Evolutionary conservation across 2,888 invertebrate genomes (phyloP), one percentile per base, ranked within the genome.

Genomic region (Stratiomys singularior): DNA sequence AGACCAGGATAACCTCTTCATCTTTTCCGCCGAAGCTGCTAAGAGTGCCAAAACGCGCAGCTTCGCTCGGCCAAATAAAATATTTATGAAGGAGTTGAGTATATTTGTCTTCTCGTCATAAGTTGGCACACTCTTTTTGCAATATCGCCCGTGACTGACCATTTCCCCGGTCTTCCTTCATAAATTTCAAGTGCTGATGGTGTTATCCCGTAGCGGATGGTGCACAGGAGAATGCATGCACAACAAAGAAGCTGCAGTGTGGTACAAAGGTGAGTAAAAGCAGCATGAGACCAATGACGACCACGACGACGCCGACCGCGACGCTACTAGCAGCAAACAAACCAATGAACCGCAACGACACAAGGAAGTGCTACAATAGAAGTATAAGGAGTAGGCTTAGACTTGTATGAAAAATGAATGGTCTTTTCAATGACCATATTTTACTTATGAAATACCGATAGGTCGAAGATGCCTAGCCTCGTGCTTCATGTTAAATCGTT

Each of bases 31-130:
- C 21, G 21, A 56, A 72, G 28, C 72, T 4, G 47, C 69, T 18
- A 47, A 37, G 47, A 69, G n/a, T 25, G 46, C 46, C 60, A 60
- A 60, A 25, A 60, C 60, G 67, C 37, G 18, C 27, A 23, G 44
- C 44, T 44, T 67, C 52, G 23, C 60, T 13, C 23, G 60, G 60
- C 23, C 23, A 25, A 60, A 74, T 74, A 74, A 74, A 74, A 74
- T 58, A 74, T 69, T 69, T 74, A 74, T 58, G 74, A 60, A 74
- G 58, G 58, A 74, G 74, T 58, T 74, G 74, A 74, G 74, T 74
- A 60, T 58, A 74, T 74, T 74, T 74, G 74, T 74, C 74, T 58
- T 74, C 74, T 74, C 60, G 27, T 74, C 74, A 74, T 74, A 69
- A 69, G 21, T 69, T 69, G n/a, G 13, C 21, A 25, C 58, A 30